Base-by-base conservation (phyloP, 1,140 invertebrate species). In the Drosophila pseudoobscura region DNA sequence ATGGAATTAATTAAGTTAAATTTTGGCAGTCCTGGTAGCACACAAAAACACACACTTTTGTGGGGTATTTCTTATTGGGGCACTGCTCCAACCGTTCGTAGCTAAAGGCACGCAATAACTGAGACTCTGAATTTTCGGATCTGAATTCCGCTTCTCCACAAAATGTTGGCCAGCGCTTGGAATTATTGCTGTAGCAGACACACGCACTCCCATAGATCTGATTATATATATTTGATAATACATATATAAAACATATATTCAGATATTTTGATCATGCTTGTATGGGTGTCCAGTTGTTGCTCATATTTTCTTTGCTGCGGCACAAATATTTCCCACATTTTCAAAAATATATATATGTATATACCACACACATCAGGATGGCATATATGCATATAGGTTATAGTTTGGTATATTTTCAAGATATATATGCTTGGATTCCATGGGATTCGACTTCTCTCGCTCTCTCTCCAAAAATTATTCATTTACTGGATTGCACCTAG, bases 31-130 rank as follows among this genome's bases (percentile, higher is more conserved):
- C 22, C 35, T 6, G 13, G 56, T 60, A 47, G 50, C 53, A 61
- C 59, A 52, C 51, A 64, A 20, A 46, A 44, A 43, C 55, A 59
- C 55, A 75, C 70, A 74, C 60, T 65, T 39, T 44, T 65, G 35
- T 15, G 35, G 20, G 39, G 49, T 52, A 17, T 43, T 63, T 26
- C 7, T 54, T 24, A 29, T 35, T 43, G 51, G 51, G 57, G 47
- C 51, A 44, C 51, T 54, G 55, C 41, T 73, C 39, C 80, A 69
- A 87, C 87, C 82, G 87, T 87, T 90, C 87, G 87, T 75, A 75
- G 82, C 87, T 78, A 90, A 88, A 83, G 82, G 47, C 76, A 79
- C 76, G 76, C 55, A 78, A 78, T 83, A 90, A 90, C 87, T 90
- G 82, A 88, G 66, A 74, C 80, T 64, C 73, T 46, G 66, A 75